Evolutionary conservation across 2,888 invertebrate genomes (phyloP).

Genomic region (Synanthedon myopaeformis): DNA sequence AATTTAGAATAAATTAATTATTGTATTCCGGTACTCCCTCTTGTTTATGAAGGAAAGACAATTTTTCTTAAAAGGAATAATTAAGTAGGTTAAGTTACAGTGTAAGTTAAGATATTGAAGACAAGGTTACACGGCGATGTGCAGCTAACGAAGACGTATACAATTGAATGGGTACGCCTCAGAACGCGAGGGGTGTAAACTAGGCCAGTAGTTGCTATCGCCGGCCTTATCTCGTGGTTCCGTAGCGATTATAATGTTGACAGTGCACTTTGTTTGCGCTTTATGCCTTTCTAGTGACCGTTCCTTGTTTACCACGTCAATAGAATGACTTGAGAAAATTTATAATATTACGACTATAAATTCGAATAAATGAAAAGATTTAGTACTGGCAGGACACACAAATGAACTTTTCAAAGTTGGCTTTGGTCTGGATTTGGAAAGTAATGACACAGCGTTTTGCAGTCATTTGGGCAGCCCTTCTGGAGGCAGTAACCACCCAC

Average conservation of each 20-base stretch:
- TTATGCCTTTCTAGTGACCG: neutral
- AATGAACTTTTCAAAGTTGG: too few relatives aligned
- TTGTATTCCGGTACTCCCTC: too few relatives aligned
- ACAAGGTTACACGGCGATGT: neutral
- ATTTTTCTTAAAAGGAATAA: neutral
- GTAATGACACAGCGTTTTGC: too few relatives aligned
- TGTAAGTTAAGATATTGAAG: neutral
- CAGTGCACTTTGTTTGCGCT: slow-evolving; percentile 19
- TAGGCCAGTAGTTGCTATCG: slow-evolving; percentile 31
- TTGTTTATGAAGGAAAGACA: neutral
- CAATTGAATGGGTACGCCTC: neutral
- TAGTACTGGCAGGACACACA: too few relatives aligned
- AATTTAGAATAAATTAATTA: too few relatives aligned
- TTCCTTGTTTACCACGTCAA: too few relatives aligned
- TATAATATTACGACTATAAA: too few relatives aligned
- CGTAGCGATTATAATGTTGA: slow-evolving; percentile 35
- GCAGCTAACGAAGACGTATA: neutral
- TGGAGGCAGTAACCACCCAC: too few relatives aligned
- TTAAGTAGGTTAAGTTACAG: neutral
- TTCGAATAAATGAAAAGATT: neutral
- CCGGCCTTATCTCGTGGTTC: slow-evolving; percentile 24
- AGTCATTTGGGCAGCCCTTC: too few relatives aligned
- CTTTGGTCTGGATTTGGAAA: too few relatives aligned
- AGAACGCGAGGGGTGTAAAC: slow-evolving; percentile 19
- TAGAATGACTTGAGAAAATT: too few relatives aligned